Conservation (phyloP, 2,888 invertebrate species). For the Lochmaea crataegi region DNA sequence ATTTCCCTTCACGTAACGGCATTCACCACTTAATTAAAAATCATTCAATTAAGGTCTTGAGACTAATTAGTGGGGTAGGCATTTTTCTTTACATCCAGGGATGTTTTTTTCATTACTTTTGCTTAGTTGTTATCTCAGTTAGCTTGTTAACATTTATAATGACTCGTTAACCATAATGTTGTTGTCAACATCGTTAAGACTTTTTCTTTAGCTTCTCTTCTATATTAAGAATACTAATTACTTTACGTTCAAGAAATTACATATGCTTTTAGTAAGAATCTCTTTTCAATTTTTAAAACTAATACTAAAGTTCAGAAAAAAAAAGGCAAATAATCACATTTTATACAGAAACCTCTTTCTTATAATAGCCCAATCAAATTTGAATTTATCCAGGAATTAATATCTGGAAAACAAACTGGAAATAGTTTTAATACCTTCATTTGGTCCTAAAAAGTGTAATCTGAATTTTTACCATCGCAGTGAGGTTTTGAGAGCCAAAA, state of each 20-base stretch:
- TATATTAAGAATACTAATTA: neutral
- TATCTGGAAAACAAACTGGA: no score
- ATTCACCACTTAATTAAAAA: conserved; percentile 72
- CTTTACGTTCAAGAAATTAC: conserved; percentile 1
- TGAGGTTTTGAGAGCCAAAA: no score
- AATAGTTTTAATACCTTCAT: no score
- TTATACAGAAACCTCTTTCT: no score
- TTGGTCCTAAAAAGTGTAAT: no score
- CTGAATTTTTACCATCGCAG: no score
- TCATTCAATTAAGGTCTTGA: conserved; percentile 76
- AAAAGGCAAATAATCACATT: no score
- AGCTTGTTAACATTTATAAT: conserved; percentile 59
- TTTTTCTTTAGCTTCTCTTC: neutral
- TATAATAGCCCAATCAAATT: no score
- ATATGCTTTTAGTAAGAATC: no score
- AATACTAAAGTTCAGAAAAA: no score
- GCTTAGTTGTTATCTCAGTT: conserved; percentile 56
- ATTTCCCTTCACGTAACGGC: conserved; percentile 54
- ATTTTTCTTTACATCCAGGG: conserved; percentile 57
- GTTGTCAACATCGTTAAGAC: conserved; percentile 32
- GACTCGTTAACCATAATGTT: conserved; percentile 42
- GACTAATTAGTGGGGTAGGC: conserved; percentile 71
- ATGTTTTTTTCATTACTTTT: conserved; percentile 43
- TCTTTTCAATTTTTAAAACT: no score
- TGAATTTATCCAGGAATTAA: no score